These are phyloP conservation scores for Ptychoptera albimana DNA, from an alignment of 2,888 invertebrate species.

Conservation along the genomic window DNA sequence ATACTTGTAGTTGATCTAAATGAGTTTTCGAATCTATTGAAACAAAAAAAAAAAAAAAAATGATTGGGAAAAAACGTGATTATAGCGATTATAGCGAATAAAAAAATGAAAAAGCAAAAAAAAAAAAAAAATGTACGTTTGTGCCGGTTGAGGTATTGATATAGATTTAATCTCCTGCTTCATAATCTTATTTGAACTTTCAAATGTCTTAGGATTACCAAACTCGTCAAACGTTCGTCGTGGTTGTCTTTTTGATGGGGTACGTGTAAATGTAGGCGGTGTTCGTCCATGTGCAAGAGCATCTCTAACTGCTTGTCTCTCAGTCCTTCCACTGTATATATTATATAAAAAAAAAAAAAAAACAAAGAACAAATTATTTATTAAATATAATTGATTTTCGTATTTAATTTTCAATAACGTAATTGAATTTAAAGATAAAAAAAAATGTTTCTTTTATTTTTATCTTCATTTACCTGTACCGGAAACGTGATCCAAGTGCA, in stretches of 20 bases:
- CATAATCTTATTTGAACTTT: conserved; percentile 18
- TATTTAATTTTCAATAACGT: background rate
- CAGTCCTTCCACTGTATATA: conserved; percentile 45
- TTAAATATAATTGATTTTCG: background rate
- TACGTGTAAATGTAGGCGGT: conserved; percentile 59
- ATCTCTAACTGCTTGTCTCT: conserved; percentile 33
- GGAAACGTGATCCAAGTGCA: conserved; percentile 60
- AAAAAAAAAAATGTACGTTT: conserved; percentile 24
- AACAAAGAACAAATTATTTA: background rate
- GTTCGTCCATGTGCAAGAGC: conserved; percentile 34
- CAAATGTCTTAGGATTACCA: conserved; percentile 33
- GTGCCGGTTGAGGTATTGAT: conserved; percentile 39
- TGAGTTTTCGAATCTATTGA: conserved; percentile 32
- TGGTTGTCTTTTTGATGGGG: conserved; percentile 60
- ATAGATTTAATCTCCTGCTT: conserved; percentile 34
- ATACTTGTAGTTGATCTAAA: conserved; percentile 36
- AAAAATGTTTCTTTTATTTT: background rate
- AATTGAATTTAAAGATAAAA: background rate
- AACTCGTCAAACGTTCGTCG: conserved; percentile 47
- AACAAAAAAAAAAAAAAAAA: conserved; percentile 8
- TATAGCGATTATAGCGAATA: too few species aligned
- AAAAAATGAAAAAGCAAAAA: too few species aligned
- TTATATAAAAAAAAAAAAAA: background rate
- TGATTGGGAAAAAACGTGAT: conserved; percentile 12
- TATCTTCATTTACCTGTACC: conserved; percentile 48